phyloP scores from a whole-genome alignment of 2,888 invertebrate genomes.

The Invenusta paracnida region DNA sequence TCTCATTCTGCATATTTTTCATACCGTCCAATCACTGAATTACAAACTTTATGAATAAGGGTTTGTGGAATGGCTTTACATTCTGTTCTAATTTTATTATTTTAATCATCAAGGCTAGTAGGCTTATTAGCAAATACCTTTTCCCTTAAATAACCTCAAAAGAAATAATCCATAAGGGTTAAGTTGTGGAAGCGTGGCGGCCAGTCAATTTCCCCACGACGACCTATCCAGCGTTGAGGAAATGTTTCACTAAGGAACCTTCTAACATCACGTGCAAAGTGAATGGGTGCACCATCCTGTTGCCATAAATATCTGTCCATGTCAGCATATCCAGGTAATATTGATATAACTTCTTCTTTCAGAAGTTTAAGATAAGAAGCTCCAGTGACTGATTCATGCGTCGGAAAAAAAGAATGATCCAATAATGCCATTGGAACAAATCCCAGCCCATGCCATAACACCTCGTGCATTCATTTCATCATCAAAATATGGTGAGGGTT shows the following conservation, averaged over 20 bases:
- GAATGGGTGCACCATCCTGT: neutral
- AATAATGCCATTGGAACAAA: slow-evolving; percentile 13
- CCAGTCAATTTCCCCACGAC: neutral
- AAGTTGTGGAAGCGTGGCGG: neutral
- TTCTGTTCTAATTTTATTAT: neutral
- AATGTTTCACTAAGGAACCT: neutral
- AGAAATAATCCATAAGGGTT: neutral
- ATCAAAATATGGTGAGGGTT: neutral
- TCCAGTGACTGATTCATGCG: slow-evolving; percentile 9
- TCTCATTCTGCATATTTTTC: neutral
- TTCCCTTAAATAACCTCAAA: neutral
- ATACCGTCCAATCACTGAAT: neutral
- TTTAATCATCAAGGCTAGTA: neutral
- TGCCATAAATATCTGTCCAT: slow-evolving; percentile 17
- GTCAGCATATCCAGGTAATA: slow-evolving; percentile 7
- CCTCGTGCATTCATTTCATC: slow-evolving; percentile 21
- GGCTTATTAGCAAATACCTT: neutral
- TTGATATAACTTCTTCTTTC: slow-evolving; percentile 23
- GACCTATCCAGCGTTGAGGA: neutral
- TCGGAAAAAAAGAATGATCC: slow-evolving; percentile 13
- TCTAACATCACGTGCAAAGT: neutral
- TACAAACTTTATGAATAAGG: neutral
- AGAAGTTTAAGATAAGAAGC: neutral
- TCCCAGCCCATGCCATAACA: slow-evolving; percentile 30
- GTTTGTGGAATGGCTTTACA: neutral